Evolutionary conservation across 2,113 vertebrate genomes (phyloP).

Genomic region (Melanostigma gelatinosum): DNA sequence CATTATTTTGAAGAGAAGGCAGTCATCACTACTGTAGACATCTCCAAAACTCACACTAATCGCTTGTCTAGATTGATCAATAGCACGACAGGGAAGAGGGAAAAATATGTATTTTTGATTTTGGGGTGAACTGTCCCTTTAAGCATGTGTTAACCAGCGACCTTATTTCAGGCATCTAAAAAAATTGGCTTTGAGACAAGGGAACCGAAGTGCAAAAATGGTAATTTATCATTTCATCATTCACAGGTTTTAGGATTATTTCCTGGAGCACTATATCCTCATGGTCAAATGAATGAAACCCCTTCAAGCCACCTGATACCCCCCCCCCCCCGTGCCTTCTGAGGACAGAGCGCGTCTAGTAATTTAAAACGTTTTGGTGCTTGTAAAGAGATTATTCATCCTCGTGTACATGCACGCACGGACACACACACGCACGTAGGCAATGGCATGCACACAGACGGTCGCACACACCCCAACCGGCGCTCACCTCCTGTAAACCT

Average conservation of each 20-base stretch:
- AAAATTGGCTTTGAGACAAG: not conserved
- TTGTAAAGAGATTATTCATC: conserved; percentile 69
- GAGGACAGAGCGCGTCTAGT: conserved; percentile 48
- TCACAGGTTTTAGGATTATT: not conserved
- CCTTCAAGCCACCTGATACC: conserved; percentile 14
- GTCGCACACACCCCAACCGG: not conserved
- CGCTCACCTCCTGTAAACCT: conserved; percentile 30
- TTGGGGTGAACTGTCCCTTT: not conserved
- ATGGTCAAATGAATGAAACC: conserved; percentile 4
- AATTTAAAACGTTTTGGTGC: conserved; percentile 61
- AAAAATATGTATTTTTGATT: not conserved
- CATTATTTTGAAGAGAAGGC: too few relatives aligned
- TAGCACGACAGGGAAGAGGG: not conserved
- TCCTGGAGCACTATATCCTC: not conserved
- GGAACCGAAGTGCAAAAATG: not conserved
- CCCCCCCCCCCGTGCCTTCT: conserved; percentile 34
- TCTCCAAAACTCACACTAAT: too few relatives aligned
- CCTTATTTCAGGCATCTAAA: too few relatives aligned
- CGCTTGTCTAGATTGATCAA: too few relatives aligned
- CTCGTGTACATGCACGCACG: not conserved
- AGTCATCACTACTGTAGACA: too few relatives aligned
- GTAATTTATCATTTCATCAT: not conserved
- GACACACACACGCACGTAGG: not conserved
- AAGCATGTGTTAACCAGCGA: not conserved
- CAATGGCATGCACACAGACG: not conserved